Conservation (phyloP, 2,888 invertebrate genomes). For the Neuroscelio doddi region DNA sequence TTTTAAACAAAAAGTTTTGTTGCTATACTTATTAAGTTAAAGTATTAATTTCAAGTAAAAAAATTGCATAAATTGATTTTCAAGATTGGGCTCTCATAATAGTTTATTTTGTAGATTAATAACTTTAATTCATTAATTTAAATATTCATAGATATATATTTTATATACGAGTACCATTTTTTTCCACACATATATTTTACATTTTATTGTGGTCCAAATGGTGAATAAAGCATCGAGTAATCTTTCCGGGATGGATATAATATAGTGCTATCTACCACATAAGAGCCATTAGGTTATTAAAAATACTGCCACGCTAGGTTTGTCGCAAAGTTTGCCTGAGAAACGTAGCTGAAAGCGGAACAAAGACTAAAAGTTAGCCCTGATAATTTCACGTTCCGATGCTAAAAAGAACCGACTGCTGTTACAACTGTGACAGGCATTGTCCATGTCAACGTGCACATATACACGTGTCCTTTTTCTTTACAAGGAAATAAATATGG, state of each 20-base stretch:
- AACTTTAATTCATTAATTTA: too few species aligned
- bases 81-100: too few species aligned
- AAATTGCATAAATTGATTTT: too few species aligned
- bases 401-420: slow-evolving; percentile 32
- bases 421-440: slow-evolving; percentile 31
- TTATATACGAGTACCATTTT: too few species aligned
- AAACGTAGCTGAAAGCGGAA: slow-evolving; percentile 49
- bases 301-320: slow-evolving; percentile 57
- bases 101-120: too few species aligned
- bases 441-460: slow-evolving; percentile 27
- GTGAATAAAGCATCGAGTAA: slow-evolving; percentile 28
- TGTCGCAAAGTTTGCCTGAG: slow-evolving; percentile 57
- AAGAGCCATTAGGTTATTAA: slow-evolving; percentile 71
- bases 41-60: too few species aligned
- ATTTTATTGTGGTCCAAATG: slow-evolving; percentile 20
- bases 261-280: slow-evolving; percentile 38
- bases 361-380: slow-evolving; percentile 63
- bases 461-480: slow-evolving; percentile 3
- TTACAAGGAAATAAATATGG: slow-evolving; percentile 12
- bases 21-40: too few species aligned
- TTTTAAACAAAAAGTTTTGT: too few species aligned
- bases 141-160: too few species aligned
- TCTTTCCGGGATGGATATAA: slow-evolving; percentile 26
- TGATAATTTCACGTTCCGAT: slow-evolving; percentile 60
- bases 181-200: too few species aligned